These are phyloP conservation scores for Sialis fuliginosa DNA, from an alignment of 2,888 invertebrate species.

Conservation along the genomic window DNA sequence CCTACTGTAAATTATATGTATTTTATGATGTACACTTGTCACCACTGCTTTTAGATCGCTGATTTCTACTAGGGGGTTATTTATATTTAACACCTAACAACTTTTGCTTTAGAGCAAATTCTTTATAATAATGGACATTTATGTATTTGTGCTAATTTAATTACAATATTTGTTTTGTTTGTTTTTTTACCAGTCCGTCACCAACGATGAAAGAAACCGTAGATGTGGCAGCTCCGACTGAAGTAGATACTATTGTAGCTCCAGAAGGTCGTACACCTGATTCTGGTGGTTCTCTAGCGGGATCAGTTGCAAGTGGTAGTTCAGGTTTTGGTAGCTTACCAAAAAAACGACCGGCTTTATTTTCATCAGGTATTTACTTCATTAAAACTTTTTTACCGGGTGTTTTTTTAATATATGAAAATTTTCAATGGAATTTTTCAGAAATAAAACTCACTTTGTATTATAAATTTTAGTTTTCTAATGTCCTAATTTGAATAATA, in stretches of 20 bases:
- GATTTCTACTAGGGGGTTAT: too few relatives aligned
- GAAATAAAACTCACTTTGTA: too few relatives aligned
- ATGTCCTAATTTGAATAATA: too few relatives aligned
- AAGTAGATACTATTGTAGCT: conserved; percentile 22
- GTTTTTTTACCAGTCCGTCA: conserved; percentile 35
- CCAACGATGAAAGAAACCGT: conserved; percentile 22
- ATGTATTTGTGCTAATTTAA: not conserved
- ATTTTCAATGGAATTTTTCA: too few relatives aligned
- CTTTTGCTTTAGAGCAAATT: too few relatives aligned
- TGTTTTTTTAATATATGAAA: too few relatives aligned
- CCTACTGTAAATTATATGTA: too few relatives aligned
- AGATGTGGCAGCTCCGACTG: conserved; percentile 24
- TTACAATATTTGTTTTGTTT: not conserved
- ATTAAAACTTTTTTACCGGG: not conserved
- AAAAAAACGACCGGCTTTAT: conserved; percentile 45
- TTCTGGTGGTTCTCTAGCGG: conserved; percentile 36
- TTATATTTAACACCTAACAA: too few relatives aligned
- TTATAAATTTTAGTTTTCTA: too few relatives aligned
- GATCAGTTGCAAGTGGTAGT: conserved; percentile 54
- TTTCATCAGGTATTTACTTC: conserved; percentile 28
- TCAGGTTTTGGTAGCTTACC: conserved; percentile 77
- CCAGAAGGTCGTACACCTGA: conserved; percentile 35
- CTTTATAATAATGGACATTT: not conserved
- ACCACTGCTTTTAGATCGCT: too few relatives aligned
- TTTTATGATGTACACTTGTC: too few relatives aligned